These are phyloP conservation scores for Nyctereutes procyonoides DNA, from an alignment of 2,113 vertebrate species.

Conservation along the genomic window DNA sequence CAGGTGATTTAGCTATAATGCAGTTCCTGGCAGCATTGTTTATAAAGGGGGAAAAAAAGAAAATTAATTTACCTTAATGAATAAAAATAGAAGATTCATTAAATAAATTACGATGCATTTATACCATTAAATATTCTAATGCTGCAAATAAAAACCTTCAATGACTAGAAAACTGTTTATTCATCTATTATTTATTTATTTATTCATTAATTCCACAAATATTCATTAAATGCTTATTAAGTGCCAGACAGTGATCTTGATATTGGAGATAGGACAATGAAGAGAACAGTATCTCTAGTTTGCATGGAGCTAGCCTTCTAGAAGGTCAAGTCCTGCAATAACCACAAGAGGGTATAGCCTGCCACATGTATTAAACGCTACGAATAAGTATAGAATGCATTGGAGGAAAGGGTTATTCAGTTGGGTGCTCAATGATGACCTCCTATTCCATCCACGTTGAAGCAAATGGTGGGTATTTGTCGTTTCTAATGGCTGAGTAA, in stretches of 20 bases:
- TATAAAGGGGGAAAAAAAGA: background rate
- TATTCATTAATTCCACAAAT: background rate
- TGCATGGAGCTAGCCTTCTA: background rate
- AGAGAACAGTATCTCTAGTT: background rate
- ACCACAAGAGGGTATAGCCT: background rate
- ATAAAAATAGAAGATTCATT: conserved; percentile 7
- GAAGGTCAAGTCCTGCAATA: background rate
- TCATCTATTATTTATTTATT: background rate
- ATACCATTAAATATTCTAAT: conserved; percentile 40
- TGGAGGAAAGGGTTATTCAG: fast-evolving
- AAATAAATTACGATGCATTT: conserved; percentile 26
- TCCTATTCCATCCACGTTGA: no score
- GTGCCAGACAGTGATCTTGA: background rate
- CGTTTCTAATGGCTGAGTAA: no score
- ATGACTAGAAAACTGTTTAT: background rate
- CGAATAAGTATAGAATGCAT: background rate
- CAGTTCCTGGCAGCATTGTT: background rate
- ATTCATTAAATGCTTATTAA: background rate
- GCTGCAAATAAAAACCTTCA: background rate
- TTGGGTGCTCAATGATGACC: background rate
- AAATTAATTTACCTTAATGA: background rate
- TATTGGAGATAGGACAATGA: background rate
- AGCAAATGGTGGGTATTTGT: no score
- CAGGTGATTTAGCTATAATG: background rate
- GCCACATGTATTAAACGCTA: background rate